Evolutionary conservation across 1,140 invertebrate species (phyloP).

Genomic region (Pemphigus obesinymphae): DNA sequence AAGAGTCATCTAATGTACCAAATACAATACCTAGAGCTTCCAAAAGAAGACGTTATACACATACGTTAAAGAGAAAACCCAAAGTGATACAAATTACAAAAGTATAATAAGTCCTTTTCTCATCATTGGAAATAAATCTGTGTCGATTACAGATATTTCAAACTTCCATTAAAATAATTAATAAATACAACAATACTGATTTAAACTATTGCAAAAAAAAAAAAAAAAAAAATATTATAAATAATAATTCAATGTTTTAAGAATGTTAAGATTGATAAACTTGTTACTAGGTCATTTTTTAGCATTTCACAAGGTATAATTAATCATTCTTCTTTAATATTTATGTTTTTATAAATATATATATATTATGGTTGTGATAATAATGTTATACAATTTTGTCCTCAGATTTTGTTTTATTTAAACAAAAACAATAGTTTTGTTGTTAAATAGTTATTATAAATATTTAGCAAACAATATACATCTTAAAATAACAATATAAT

Average conservation of each 20-base stretch:
- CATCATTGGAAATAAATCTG: background rate
- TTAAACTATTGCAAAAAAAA: background rate
- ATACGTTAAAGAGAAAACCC: conserved; percentile 37
- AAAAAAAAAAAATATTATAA: too few relatives aligned
- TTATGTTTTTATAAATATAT: background rate
- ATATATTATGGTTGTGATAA: conserved; percentile 1
- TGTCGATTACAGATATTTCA: background rate
- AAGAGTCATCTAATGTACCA: conserved; percentile 45
- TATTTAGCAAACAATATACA: background rate
- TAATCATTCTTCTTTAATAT: background rate
- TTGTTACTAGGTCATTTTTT: background rate
- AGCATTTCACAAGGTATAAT: background rate
- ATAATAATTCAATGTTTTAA: background rate
- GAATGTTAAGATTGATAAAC: background rate
- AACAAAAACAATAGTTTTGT: background rate
- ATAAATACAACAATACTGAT: background rate
- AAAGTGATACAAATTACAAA: conserved; percentile 36
- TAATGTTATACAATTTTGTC: background rate
- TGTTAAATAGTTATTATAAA: too few relatives aligned
- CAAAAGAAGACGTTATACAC: conserved; percentile 44
- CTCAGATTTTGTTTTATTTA: background rate
- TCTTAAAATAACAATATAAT: background rate
- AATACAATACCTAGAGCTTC: conserved; percentile 49
- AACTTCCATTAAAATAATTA: background rate
- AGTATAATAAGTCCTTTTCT: background rate